These are phyloP conservation scores for Chymomyza procnemis DNA, from an alignment of 2,888 invertebrate species.

Conservation along the genomic window DNA sequence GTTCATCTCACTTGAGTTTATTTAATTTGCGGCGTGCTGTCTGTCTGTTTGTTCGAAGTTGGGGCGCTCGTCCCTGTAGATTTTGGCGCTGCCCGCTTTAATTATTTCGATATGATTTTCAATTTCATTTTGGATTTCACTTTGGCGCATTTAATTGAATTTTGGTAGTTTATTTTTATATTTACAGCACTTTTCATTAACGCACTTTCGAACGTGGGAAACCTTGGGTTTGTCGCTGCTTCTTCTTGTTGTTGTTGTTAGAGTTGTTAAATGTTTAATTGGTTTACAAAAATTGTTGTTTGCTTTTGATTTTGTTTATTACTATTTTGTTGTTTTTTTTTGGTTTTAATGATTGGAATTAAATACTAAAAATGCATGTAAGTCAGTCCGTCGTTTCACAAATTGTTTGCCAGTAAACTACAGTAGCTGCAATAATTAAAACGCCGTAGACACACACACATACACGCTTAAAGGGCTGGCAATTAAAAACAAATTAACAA, in stretches of 20 bases:
- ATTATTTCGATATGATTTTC: conserved; percentile 4
- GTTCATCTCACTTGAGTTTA: neutral
- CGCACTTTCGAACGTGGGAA: neutral
- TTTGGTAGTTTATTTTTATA: neutral
- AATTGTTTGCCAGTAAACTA: conserved; percentile 60
- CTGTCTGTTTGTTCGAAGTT: neutral
- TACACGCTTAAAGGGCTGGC: conserved; percentile 14
- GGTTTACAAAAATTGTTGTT: conserved; percentile 5
- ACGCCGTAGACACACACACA: neutral
- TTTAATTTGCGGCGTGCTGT: neutral
- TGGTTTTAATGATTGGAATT: conserved; percentile 32
- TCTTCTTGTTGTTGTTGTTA: conserved; percentile 10
- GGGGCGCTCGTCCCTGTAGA: neutral
- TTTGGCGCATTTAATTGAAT: neutral
- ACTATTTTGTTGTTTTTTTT: conserved; percentile 25
- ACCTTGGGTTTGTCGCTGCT: neutral
- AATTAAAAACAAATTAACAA: conserved; percentile 49
- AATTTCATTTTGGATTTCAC: neutral
- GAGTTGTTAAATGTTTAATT: conserved; percentile 17
- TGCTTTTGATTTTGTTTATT: neutral
- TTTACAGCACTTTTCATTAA: neutral
- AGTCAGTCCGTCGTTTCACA: conserved; percentile 74
- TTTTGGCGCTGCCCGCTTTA: neutral
- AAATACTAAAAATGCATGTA: conserved; percentile 73
- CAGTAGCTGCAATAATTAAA: conserved; percentile 8